Conservation (phyloP, 2,113 vertebrate genomes). For the Plecotus auritus region DNA sequence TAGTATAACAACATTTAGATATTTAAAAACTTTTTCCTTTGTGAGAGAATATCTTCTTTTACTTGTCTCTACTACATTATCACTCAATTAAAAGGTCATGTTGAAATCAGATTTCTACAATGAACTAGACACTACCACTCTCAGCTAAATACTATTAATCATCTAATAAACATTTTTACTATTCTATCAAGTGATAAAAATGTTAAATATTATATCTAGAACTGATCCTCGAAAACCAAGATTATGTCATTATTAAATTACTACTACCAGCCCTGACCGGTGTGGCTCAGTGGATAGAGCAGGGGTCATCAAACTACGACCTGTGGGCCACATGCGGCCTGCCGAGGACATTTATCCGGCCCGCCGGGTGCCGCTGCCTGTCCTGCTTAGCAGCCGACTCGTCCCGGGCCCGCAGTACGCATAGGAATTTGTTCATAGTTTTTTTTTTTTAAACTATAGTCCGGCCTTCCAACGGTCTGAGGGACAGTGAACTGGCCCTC, state of each 20-base stretch:
- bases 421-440: too few relatives aligned
- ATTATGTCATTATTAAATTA: neutral
- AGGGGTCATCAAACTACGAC: too few relatives aligned
- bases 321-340: too few relatives aligned
- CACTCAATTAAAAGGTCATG: neutral
- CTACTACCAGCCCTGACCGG: too few relatives aligned
- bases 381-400: too few relatives aligned
- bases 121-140: neutral
- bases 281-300: too few relatives aligned
- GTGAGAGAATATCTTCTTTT: neutral
- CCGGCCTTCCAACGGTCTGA: too few relatives aligned
- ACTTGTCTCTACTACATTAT: neutral
- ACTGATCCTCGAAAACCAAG: neutral
- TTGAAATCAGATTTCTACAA: neutral
- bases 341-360: too few relatives aligned
- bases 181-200: neutral
- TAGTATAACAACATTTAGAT: neutral
- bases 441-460: too few relatives aligned
- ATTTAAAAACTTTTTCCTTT: neutral
- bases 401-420: too few relatives aligned
- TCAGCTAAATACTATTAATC: neutral
- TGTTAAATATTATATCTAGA: neutral
- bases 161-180: neutral
- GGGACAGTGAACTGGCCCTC: too few relatives aligned
- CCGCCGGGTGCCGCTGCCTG: too few relatives aligned